Percentiles rank a stretch among this genome's conserved stretches.
phyloP scores from a whole-genome alignment of 2,888 invertebrate genomes.

The Agrochola circellaris region DNA sequence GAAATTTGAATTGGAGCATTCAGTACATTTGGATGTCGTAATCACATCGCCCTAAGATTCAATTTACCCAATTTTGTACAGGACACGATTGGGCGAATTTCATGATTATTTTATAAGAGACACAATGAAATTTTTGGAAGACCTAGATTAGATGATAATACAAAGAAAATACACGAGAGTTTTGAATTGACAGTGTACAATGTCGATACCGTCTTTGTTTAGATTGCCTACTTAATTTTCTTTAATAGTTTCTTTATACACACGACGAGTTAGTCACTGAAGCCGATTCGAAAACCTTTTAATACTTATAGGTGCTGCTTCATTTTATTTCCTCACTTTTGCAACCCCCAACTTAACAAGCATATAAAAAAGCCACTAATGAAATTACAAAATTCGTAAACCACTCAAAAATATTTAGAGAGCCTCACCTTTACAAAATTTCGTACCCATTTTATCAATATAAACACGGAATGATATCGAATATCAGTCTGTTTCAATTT shows the following conservation, averaged over 20 bases:
- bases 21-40: slow-evolving; percentile 73
- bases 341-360: no score
- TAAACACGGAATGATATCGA: slow-evolving; percentile 33
- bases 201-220: slow-evolving; percentile 1
- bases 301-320: background rate
- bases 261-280: no score
- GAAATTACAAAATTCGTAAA: background rate
- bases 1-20: slow-evolving; percentile 74
- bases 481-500: slow-evolving; percentile 36
- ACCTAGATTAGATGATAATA: slow-evolving; percentile 9
- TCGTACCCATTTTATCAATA: background rate
- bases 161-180: slow-evolving; percentile 3
- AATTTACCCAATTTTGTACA: slow-evolving; percentile 73
- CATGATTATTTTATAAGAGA: slow-evolving; percentile 53
- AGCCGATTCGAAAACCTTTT: background rate
- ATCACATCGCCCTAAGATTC: slow-evolving; percentile 73
- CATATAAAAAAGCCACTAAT: background rate
- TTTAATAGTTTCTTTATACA: no score
- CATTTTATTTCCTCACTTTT: background rate
- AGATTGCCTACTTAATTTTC: background rate
- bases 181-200: slow-evolving; percentile 5
- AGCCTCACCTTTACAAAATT: background rate
- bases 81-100: slow-evolving; percentile 66
- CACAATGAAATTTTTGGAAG: slow-evolving; percentile 31
- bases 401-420: background rate